Base-by-base conservation (phyloP, 30 jellyfish, hydroid and myxozoan species). In the Morbakka virulenta region DNA sequence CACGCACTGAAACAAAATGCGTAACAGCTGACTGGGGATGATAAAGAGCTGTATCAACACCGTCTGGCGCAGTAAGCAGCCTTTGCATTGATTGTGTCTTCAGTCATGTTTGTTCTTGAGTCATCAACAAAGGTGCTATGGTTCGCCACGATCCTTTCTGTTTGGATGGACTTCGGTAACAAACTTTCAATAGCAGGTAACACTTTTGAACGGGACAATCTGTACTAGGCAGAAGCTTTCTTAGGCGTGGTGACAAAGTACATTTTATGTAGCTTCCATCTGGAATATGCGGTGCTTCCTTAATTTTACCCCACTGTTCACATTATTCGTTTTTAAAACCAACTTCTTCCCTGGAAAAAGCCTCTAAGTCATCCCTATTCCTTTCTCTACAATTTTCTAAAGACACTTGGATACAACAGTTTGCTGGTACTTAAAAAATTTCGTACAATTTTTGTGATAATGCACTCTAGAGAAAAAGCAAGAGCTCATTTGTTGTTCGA, bases 21-120 rank as follows among this genome's bases (percentile, higher is more conserved):
- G 73, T 69, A 70, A 70, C 73, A 70, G 70, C 82, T 70, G 82
- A 69, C 82, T 69, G 73, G n/a, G 73, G 82, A 70, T 70, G 70
- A 70, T 70, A 70, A 36, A 36, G 73, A 70, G 82, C 82, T 70
- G 82, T 70, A 11, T 50, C 82, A 70, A 24, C 82, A 70, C 82
- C 73, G 73, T 36, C 50, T 70, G 28, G 33, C 70, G 82, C 82
- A 70, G 50, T 70, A 70, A 36, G 82, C 82, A 36, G 74, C 28
- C 35, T 34, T 34, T 68, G 82, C 64, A 69, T 70, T 70, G 73
- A 34, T 33, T 70, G 82, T 70, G 82, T 70, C 73, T 70, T 34
- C 73, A 33, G 82, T 34, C 73, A 36, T 70, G 82, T 70, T 70
- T n/a, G 82, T 70, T 70, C 72, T 69, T 36, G 79, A 31, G 14